Conservation (phyloP, 1,140 invertebrate species). For the Zaprionus africanus region DNA sequence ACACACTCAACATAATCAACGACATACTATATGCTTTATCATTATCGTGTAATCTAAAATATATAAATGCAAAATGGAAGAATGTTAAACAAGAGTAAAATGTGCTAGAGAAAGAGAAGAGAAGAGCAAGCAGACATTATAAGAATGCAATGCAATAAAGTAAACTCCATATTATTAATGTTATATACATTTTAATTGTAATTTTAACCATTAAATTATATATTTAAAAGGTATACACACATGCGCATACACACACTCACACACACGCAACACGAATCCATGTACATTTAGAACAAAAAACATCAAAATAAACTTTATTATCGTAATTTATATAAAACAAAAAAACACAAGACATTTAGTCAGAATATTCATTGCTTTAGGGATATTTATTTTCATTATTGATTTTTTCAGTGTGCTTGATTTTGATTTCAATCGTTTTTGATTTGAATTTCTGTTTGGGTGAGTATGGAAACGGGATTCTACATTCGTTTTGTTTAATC, state of each 20-base stretch:
- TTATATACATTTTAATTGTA: conserved; percentile 72
- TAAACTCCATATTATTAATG: conserved; percentile 71
- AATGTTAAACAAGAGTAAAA: conserved; percentile 33
- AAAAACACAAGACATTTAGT: conserved; percentile 8
- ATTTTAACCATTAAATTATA: conserved; percentile 75
- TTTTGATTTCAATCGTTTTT: background rate
- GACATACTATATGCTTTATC: conserved; percentile 72
- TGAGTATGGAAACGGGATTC: conserved; percentile 43
- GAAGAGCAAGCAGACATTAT: conserved; percentile 12
- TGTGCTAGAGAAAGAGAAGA: conserved; percentile 45
- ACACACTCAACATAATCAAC: conserved; percentile 69
- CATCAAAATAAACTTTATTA: conserved; percentile 65
- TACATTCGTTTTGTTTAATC: conserved; percentile 8
- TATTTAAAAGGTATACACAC: conserved; percentile 49
- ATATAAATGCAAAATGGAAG: conserved; percentile 35
- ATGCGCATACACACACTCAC: conserved; percentile 33
- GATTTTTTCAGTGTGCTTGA: background rate
- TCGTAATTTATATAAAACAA: conserved; percentile 69
- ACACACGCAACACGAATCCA: conserved; percentile 52
- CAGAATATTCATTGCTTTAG: conserved; percentile 13
- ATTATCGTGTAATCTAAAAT: conserved; percentile 50
- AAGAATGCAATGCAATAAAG: conserved; percentile 58
- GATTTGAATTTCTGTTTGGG: conserved; percentile 35
- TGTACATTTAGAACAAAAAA: conserved; percentile 77
- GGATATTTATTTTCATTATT: conserved; percentile 17